A percentile compares a stretch with the other conserved stretches of the same genome.
These are phyloP conservation scores for Stegana nigrithorax DNA, from an alignment of 2,888 invertebrate species.

Conservation along the genomic window DNA sequence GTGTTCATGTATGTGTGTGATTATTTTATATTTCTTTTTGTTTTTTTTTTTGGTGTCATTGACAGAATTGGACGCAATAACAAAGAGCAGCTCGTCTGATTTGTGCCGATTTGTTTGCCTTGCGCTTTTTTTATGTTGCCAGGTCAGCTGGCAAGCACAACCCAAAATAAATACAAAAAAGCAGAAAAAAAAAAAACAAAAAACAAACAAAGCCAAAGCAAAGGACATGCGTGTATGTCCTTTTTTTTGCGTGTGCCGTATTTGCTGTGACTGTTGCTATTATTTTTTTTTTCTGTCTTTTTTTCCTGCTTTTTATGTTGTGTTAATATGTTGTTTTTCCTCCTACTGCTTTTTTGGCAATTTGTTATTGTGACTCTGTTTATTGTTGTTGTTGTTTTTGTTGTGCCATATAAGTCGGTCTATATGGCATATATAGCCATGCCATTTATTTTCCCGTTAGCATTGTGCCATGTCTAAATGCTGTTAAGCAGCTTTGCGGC, in stretches of 20 bases:
- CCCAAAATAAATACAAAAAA: too few species aligned
- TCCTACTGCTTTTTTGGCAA: too few species aligned
- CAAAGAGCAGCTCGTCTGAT: too few species aligned
- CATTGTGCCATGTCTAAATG: not conserved
- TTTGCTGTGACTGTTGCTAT: not conserved
- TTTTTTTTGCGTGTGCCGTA: not conserved
- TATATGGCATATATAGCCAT: not conserved
- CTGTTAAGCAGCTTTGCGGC: not conserved
- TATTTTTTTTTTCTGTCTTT: not conserved
- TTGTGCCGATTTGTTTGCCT: slow-evolving; percentile 52
- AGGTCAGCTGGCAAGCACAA: too few species aligned
- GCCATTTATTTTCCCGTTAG: slow-evolving; percentile 32
- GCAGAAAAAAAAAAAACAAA: slow-evolving; percentile 15
- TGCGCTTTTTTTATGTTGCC: slow-evolving; percentile 37
- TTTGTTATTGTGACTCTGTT: too few species aligned
- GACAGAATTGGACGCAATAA: not conserved
- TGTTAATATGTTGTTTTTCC: not conserved
- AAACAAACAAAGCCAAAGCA: slow-evolving; percentile 1
- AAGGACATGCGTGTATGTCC: slow-evolving; percentile 11
- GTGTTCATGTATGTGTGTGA: too few species aligned
- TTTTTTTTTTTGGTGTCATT: too few species aligned
- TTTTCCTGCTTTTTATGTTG: not conserved
- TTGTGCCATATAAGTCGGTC: slow-evolving; percentile 20
- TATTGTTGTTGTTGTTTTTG: slow-evolving; percentile 36
- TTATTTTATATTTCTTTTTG: too few species aligned